These are phyloP conservation scores for Lithosia quadra DNA, from an alignment of 2,888 invertebrate species.

Conservation along the genomic window DNA sequence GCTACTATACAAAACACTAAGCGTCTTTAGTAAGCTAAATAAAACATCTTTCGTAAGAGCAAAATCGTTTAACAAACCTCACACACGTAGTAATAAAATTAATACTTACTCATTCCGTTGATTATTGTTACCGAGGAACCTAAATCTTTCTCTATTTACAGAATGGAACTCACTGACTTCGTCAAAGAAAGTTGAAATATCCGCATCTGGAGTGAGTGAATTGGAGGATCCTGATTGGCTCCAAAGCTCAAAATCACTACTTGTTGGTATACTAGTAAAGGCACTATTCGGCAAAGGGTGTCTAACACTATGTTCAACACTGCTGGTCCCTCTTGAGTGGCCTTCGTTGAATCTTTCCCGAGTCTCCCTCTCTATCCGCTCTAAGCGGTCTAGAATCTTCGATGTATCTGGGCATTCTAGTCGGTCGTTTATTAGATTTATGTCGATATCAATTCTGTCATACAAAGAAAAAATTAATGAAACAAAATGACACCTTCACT, in stretches of 20 bases:
- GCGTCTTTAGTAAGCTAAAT: not conserved
- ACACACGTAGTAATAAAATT: not conserved
- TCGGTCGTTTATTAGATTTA: constrained; percentile 71
- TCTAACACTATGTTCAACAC: constrained; percentile 12
- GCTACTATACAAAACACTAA: constrained; percentile 1
- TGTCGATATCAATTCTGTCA: constrained; percentile 77
- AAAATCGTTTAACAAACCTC: not conserved
- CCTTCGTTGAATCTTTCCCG: constrained; percentile 65
- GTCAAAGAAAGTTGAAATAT: constrained; percentile 29
- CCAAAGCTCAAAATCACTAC: constrained; percentile 59
- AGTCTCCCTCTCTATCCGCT: constrained; percentile 79
- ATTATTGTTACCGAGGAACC: constrained; percentile 40
- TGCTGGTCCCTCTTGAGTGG: not conserved
- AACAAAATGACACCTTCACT: no score
- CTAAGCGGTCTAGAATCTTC: constrained; percentile 75
- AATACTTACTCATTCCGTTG: constrained; percentile 46
- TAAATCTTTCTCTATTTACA: constrained; percentile 34
- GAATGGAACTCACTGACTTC: constrained; percentile 34
- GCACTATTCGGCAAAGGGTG: constrained; percentile 30
- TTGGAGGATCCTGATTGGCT: constrained; percentile 24
- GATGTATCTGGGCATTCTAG: constrained; percentile 66
- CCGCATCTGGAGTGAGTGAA: constrained; percentile 20
- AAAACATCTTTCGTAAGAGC: not conserved
- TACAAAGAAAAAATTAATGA: constrained; percentile 14
- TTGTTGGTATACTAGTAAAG: constrained; percentile 40